Base-by-base conservation (phyloP, 2,888 invertebrate genomes). In the Brachyptera risi region DNA sequence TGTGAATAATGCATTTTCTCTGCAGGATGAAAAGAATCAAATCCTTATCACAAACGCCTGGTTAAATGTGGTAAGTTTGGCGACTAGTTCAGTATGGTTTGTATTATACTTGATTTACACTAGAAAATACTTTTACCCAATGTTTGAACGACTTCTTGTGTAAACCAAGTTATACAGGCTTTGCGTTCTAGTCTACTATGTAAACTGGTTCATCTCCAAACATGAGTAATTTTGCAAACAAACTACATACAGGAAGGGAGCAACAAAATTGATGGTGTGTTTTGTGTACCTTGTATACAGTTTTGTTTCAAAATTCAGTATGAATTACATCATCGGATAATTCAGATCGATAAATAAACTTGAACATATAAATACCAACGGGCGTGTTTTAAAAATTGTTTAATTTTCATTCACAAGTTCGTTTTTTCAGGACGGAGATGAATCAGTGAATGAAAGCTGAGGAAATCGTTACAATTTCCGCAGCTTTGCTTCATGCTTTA, bases 11-110 rank as follows among this genome's bases (percentile, higher is more conserved):
- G 51, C 59, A 62, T 58, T 63, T 62, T 60, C 66, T 61, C 64
- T 73, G 64, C 70, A 82, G 81, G 82, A 82, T 71, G 83, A 83
- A 75, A 83, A 82, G 73, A 81, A 80, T 71, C 82, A 83, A 76
- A 80, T 83, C 68, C 77, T 83, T 68, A 78, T 80, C 68, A 80
- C 82, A 68, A 83, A 82, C 74, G 77, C 81, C 66, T 83, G 82
- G 82, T 75, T 82, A 70, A 77, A 80, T 71, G 74, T 83, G 80
- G 81, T 82, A 76, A 79, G 80, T 79, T 60, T 21, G 38, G 60
- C 60, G 62, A 31, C 54, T 54, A 54, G 54, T 21, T 31, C 54
- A 35, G 54, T 35, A 54, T 54, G 19, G 54, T 54, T 54, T 54
- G 54, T 54, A 54, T 54, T 1, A 54, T 37, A 11, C 54, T 54